phyloP scores from a whole-genome alignment of 2,113 vertebrate species.

The Petroica traversi region DNA sequence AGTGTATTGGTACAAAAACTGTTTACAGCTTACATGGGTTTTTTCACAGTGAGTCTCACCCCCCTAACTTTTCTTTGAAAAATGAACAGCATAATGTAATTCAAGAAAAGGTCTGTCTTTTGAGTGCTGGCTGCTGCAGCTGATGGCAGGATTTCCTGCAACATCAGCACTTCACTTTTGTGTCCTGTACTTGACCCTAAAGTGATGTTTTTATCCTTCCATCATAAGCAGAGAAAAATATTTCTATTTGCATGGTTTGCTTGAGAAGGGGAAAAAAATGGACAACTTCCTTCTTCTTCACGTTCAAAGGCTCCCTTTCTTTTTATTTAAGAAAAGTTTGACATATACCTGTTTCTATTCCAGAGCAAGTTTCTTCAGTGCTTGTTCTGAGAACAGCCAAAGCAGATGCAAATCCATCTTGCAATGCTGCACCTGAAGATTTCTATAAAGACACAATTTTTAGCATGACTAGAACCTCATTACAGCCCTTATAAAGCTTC shows the following conservation, averaged over 20 bases:
- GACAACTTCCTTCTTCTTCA: background rate
- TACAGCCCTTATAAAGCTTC: background rate
- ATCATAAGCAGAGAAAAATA: background rate
- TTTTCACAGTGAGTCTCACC: background rate
- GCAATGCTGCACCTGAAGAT: background rate
- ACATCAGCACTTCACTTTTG: background rate
- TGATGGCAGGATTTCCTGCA: background rate
- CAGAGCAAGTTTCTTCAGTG: background rate
- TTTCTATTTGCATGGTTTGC: background rate
- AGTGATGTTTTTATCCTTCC: background rate
- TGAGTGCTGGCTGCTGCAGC: background rate
- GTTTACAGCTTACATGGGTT: background rate
- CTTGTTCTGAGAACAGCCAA: background rate
- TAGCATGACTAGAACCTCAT: background rate
- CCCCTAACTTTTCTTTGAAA: background rate
- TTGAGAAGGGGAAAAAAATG: background rate
- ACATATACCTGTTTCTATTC: background rate
- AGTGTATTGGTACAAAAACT: background rate
- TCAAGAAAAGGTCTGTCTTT: background rate
- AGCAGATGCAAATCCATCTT: background rate
- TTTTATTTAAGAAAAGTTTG: background rate
- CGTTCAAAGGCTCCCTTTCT: background rate
- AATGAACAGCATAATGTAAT: background rate
- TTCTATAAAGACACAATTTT: background rate
- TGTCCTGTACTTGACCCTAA: background rate